Evolutionary conservation across 2,888 invertebrate genomes (phyloP).

Genomic region (Ypsolopha sequella): DNA sequence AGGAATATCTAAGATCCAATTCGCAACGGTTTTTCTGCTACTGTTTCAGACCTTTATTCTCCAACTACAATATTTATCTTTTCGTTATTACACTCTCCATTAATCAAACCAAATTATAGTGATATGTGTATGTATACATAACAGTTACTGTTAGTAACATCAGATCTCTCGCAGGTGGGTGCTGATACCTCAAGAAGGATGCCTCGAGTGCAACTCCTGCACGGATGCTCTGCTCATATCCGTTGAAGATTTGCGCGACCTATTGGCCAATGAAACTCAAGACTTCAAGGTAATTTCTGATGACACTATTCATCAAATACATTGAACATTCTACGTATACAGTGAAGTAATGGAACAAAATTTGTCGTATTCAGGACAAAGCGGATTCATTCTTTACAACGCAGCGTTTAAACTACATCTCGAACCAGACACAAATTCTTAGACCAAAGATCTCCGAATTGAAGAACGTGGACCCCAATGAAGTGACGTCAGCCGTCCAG

Average conservation of each 20-base stretch:
- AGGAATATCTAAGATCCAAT: too few relatives aligned
- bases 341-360: too few relatives aligned
- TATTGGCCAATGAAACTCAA: constrained; percentile 78
- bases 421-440: constrained; percentile 77
- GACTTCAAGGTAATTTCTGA: constrained; percentile 75
- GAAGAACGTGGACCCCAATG: constrained; percentile 74
- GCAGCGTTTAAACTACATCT: constrained; percentile 84
- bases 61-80: too few relatives aligned
- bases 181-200: constrained; percentile 85
- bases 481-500: constrained; percentile 72
- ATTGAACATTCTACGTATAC: too few relatives aligned
- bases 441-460: constrained; percentile 76
- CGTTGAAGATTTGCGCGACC: constrained; percentile 78
- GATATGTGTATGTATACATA: too few relatives aligned
- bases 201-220: constrained; percentile 92
- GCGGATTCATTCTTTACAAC: constrained; percentile 91
- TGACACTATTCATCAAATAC: too few relatives aligned
- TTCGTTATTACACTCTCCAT: too few relatives aligned
- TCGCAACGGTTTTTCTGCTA: too few relatives aligned
- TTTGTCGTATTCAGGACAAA: constrained; percentile 68
- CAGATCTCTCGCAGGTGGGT: constrained; percentile 77
- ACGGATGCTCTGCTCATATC: constrained; percentile 90
- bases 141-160: too few relatives aligned
- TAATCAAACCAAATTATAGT: too few relatives aligned
- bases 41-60: too few relatives aligned